Conservation (phyloP, 2,888 invertebrate genomes). For the Drosophila greeni region DNA sequence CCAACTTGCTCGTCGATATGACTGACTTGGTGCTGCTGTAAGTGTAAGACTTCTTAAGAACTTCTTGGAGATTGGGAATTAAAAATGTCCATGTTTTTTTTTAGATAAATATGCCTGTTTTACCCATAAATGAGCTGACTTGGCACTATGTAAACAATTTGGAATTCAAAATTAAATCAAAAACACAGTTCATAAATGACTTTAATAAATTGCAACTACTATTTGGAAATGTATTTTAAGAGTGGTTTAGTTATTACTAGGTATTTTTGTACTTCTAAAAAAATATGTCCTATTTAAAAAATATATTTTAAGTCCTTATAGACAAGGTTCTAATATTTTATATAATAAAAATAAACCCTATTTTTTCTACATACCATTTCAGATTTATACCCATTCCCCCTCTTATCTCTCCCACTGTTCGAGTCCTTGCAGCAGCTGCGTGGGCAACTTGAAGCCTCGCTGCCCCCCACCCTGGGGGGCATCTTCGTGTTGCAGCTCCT, state of each 20-base stretch:
- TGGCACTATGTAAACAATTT: not conserved
- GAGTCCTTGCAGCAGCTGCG: slow-evolving; percentile 45
- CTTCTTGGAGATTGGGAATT: not conserved
- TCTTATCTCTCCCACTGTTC: not conserved
- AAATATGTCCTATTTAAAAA: too few relatives aligned
- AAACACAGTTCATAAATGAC: not conserved
- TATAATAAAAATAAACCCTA: too few relatives aligned
- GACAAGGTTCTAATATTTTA: too few relatives aligned
- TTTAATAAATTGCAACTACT: not conserved
- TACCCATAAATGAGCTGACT: too few relatives aligned
- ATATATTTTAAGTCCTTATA: too few relatives aligned
- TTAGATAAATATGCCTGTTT: too few relatives aligned
- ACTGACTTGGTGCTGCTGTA: not conserved
- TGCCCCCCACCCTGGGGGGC: slow-evolving; percentile 21
- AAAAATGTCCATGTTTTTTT: rapidly evolving
- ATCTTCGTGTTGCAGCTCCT: slow-evolving; percentile 44
- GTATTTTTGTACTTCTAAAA: too few relatives aligned
- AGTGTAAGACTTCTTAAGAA: not conserved
- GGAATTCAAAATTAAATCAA: not conserved
- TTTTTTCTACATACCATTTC: not conserved
- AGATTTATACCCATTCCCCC: too few relatives aligned
- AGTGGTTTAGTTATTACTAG: too few relatives aligned
- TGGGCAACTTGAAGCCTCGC: slow-evolving; percentile 41
- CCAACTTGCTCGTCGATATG: not conserved
- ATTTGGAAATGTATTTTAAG: not conserved